Percentiles rank a stretch among this genome's conserved stretches.
phyloP scores from a whole-genome alignment of 37 sponge, comb jelly and placozoan species.

The Diacarnus erythraeanus region DNA sequence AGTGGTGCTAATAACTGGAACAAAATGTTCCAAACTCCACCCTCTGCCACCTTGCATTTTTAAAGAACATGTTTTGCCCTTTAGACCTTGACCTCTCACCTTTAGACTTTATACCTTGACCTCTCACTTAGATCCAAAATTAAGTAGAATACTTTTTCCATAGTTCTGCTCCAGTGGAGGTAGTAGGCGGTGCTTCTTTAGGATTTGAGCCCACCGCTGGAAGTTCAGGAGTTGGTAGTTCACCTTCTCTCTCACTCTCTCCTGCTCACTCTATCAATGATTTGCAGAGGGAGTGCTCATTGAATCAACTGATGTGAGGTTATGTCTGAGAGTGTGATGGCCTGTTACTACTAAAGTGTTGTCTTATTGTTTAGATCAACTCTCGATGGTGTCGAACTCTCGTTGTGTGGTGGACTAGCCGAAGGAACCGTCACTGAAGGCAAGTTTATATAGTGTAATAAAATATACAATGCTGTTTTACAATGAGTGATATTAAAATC shows the following conservation, averaged over 20 bases:
- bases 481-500: too few species aligned
- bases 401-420: slow-evolving; percentile 73
- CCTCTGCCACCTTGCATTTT: too few species aligned
- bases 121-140: too few species aligned
- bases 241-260: slow-evolving; percentile 41
- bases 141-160: background rate
- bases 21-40: too few species aligned
- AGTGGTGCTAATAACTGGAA: too few species aligned
- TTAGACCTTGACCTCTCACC: too few species aligned
- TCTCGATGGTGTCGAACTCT: slow-evolving; percentile 51
- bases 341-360: background rate
- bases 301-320: slow-evolving; percentile 30
- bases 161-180: background rate
- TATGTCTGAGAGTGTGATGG: background rate
- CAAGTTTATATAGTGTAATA: too few species aligned
- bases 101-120: too few species aligned
- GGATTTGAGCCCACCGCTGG: background rate
- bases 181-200: background rate
- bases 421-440: slow-evolving; percentile 40
- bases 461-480: too few species aligned
- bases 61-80: too few species aligned
- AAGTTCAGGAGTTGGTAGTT: slow-evolving; percentile 40
- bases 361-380: slow-evolving; percentile 6
- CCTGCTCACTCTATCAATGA: slow-evolving; percentile 9
- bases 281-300: too few species aligned